Evolutionary conservation across 2,888 invertebrate genomes (phyloP), one percentile per base, ranked within the genome.

Genomic region (Ceratothoa steindachneri): DNA sequence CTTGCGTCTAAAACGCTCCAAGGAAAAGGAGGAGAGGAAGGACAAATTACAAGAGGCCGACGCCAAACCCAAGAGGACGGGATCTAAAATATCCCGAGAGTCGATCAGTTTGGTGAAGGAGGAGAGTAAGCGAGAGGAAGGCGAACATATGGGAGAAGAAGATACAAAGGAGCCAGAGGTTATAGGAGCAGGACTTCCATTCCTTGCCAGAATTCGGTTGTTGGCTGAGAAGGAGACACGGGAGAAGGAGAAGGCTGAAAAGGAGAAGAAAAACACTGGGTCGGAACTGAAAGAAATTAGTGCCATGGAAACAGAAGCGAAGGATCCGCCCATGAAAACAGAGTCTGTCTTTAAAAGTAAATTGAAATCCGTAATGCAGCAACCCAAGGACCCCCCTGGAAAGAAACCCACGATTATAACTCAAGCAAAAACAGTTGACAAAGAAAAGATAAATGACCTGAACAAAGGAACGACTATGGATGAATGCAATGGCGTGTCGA

Each of bases 21-120:
- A 93, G 84, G 93, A 94, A 83, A 93, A 93, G 84, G 93, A 93
- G 85, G 91, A 90, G 81, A 84, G 84, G 27, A 85, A 85, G 31
- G 86, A 74, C 3, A 30, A 74, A 19, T 67, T 68, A 64, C 30
- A 31, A 28, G 30, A 53, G 24, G 29, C 30, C 29, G 73, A 70
- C 12, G 19, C 12, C 15, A 66, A 60, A 51, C 67, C 66, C 1
- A 60, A 60, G 22, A 60, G 24, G 60, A 24, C 22, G 12, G 19
- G 12, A 24, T 60, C 60, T 4, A 60, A 60, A 24, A 15, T 12
- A 22, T 60, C 27, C 12, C n/a, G 27, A 60, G 60, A 60, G 12
- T 60, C 24, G 22, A 12, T 24, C 1, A 22, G n/a, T 12, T 22
- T 24, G 12, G 28, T 52, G 4, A 51, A 30, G 12, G 52, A 30